phyloP scores from a whole-genome alignment of 2,113 vertebrate species.

The Brachypodius melanocephalos region DNA sequence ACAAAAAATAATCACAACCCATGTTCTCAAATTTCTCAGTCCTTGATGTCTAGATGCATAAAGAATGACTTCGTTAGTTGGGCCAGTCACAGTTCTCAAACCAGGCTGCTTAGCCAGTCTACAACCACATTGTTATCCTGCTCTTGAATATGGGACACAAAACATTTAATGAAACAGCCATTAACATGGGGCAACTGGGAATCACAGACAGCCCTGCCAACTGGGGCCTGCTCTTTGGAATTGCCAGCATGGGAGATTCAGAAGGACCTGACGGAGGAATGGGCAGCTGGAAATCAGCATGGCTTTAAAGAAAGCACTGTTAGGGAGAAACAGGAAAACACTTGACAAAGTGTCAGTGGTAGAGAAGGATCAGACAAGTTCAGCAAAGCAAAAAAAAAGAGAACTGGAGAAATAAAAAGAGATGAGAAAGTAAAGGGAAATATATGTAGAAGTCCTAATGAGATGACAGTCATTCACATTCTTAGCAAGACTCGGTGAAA shows the following conservation, averaged over 20 bases:
- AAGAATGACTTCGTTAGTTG: background rate
- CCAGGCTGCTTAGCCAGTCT: background rate
- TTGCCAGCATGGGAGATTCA: background rate
- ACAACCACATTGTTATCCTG: background rate
- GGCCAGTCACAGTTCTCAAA: background rate
- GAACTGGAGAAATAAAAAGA: background rate
- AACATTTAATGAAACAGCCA: background rate
- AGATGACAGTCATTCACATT: background rate
- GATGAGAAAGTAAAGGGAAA: background rate
- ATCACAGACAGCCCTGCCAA: background rate
- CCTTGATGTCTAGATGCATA: background rate
- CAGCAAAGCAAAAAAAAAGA: background rate
- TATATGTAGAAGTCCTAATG: background rate
- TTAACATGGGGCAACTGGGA: background rate
- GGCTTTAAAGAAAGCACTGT: background rate
- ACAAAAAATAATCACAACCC: background rate
- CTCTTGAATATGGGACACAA: background rate
- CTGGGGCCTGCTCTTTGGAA: background rate
- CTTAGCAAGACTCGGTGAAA: background rate
- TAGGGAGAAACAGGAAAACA: background rate
- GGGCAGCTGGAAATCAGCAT: background rate
- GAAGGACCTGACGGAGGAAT: background rate
- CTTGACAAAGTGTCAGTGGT: background rate
- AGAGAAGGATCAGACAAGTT: background rate
- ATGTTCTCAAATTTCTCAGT: background rate